Base-by-base conservation (phyloP, 2,113 vertebrate genomes). In the Chaetorhynchus papuensis region DNA sequence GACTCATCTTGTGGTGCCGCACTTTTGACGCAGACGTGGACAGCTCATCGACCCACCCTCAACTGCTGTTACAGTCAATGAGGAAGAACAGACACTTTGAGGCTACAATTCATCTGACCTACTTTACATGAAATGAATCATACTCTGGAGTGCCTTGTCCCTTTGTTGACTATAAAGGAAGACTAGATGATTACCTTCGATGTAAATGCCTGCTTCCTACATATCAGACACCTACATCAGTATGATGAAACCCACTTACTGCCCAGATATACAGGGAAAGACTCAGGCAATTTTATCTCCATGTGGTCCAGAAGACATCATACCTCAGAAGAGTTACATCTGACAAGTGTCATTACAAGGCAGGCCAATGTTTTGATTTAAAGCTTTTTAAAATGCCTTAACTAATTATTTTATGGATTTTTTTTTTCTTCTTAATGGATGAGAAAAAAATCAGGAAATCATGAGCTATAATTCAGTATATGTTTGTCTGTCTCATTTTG, bases 41-140 rank as follows among this genome's bases (percentile, higher is more conserved):
- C 49, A 85, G 66, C 75, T 80, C 63, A 77, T 72, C 11, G 0
- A 77, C 75, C 61, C 83, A 45, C 24, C 63, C 88, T 24, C 35
- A 13, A 35, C 31, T 80, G 66, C 6, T 1, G 4, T n/a, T 80
- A 83, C 20, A 92, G 42, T 61, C 66, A 68, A 74, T 15, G 59
- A 86, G 22, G 37, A 74, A 88, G 93, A 94, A 64, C 59, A 94
- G 83, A 61, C 42, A 53, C 79, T 95, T 74, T 59, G 79, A 93
- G 83, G 92, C 92, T 92, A 42, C 50, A 65, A 31, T 80, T 90
- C 88, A 94, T 90, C 75, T 96, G 90, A 90, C 96, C 92, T 95
- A 96, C 89, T 96, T 95, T 78, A 95, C 64, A 90, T 47, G 24
- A 90, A 87, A 96, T 97, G 92, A 96, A 93, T 95, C 95, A 96